Conservation (phyloP, 2,888 invertebrate genomes). For the Cantharis flavilabris region DNA sequence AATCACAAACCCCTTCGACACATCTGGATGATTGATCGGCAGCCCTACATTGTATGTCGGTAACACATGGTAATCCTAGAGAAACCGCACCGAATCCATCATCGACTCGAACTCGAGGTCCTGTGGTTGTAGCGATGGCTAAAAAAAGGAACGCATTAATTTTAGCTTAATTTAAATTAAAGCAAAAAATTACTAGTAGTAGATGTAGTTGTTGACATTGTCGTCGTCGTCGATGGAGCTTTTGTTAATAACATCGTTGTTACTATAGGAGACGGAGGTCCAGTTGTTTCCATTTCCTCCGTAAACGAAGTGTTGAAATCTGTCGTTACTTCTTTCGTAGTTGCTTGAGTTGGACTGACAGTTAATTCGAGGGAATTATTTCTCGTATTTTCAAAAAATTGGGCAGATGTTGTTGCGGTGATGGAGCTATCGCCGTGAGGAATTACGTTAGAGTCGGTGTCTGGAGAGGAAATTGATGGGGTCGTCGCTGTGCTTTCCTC, state of each 20-base stretch:
- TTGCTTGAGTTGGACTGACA: neutral
- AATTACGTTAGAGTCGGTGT: slow-evolving; percentile 41
- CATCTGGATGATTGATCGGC: slow-evolving; percentile 81
- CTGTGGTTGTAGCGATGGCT: slow-evolving; percentile 42
- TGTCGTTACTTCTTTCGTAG: slow-evolving; percentile 26
- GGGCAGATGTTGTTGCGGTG: slow-evolving; percentile 1
- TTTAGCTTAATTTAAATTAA: slow-evolving; percentile 25
- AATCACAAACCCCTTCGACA: slow-evolving; percentile 77
- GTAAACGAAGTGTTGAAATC: neutral
- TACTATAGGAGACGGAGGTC: neutral
- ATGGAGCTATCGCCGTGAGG: slow-evolving; percentile 43
- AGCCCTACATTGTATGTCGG: slow-evolving; percentile 77
- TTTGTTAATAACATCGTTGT: slow-evolving; percentile 30
- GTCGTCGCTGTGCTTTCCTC: slow-evolving; percentile 34
- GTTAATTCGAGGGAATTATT: neutral
- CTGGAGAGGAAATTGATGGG: slow-evolving; percentile 39
- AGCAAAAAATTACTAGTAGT: slow-evolving; percentile 41
- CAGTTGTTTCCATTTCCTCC: neutral
- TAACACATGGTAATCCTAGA: slow-evolving; percentile 75
- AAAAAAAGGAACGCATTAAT: slow-evolving; percentile 29
- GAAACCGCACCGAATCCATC: slow-evolving; percentile 65
- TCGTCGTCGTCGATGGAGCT: slow-evolving; percentile 48
- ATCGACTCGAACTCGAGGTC: slow-evolving; percentile 50
- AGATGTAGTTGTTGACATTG: slow-evolving; percentile 3
- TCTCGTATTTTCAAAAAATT: slow-evolving; percentile 7